These are phyloP conservation scores for Dasyprocta punctata DNA, from an alignment of 2,113 vertebrate species.

Conservation along the genomic window DNA sequence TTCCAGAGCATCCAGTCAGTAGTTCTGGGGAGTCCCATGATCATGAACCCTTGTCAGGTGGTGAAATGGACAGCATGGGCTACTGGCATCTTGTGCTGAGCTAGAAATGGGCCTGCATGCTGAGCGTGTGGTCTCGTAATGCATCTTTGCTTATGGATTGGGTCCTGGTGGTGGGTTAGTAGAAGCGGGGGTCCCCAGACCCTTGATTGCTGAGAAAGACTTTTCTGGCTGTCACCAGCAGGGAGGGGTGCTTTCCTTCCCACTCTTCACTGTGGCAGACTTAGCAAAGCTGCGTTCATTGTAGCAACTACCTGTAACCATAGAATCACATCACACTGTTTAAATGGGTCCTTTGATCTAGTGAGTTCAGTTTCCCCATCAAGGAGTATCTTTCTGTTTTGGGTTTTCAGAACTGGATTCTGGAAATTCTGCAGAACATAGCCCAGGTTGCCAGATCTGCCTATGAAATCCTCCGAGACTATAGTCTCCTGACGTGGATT, in stretches of 20 bases:
- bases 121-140: neutral
- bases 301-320: accelerated
- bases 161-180: too few species aligned
- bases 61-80: neutral
- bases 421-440: constrained; percentile 90
- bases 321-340: neutral
- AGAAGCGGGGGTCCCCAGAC: accelerated
- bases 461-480: constrained; percentile 91
- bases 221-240: neutral
- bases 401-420: constrained; percentile 88
- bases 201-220: neutral
- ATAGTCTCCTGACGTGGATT: constrained; percentile 93
- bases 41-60: neutral
- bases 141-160: accelerated
- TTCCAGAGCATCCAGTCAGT: neutral
- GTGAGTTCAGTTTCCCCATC: neutral
- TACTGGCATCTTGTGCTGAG: accelerated
- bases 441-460: constrained; percentile 89
- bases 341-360: neutral
- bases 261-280: neutral
- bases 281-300: neutral
- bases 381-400: constrained; percentile 1
- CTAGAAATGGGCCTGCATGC: neutral
- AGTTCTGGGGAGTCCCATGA: too few species aligned
- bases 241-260: accelerated